These are phyloP conservation scores for Latrodectus elegans DNA, from an alignment of 2,888 invertebrate species.

Conservation along the genomic window DNA sequence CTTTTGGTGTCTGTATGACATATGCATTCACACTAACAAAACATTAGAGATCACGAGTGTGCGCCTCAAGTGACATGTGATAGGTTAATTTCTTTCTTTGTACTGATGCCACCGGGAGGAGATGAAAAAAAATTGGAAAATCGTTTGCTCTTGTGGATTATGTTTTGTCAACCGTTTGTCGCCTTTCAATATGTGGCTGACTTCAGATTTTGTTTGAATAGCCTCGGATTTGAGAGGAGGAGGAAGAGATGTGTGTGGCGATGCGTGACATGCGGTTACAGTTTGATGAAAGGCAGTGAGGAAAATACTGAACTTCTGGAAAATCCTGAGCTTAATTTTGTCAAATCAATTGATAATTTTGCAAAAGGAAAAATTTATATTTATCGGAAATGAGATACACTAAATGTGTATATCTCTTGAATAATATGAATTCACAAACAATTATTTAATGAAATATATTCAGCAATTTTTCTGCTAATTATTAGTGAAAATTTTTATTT, in stretches of 20 bases:
- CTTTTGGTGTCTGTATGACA: conserved; percentile 40
- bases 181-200: conserved; percentile 11
- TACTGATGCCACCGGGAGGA: neutral
- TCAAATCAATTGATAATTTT: no score
- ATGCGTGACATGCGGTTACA: neutral
- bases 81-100: conserved; percentile 51
- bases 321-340: no score
- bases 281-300: neutral
- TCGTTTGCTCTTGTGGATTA: conserved; percentile 11
- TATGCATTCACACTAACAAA: conserved; percentile 37
- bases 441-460: no score
- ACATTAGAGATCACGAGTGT: neutral
- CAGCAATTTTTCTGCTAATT: no score
- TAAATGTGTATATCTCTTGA: no score
- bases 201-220: neutral
- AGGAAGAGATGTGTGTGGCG: neutral
- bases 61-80: conserved; percentile 36
- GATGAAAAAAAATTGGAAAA: conserved; percentile 14
- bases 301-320: no score
- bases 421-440: no score
- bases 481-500: no score
- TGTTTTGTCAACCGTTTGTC: conserved; percentile 48
- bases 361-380: no score
- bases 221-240: neutral
- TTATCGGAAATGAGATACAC: no score